Evolutionary conservation across 92 coral and sea anemone species (phyloP), one percentile per base, ranked within the genome.

Genomic region (Parazoanthus atlanticus): DNA sequence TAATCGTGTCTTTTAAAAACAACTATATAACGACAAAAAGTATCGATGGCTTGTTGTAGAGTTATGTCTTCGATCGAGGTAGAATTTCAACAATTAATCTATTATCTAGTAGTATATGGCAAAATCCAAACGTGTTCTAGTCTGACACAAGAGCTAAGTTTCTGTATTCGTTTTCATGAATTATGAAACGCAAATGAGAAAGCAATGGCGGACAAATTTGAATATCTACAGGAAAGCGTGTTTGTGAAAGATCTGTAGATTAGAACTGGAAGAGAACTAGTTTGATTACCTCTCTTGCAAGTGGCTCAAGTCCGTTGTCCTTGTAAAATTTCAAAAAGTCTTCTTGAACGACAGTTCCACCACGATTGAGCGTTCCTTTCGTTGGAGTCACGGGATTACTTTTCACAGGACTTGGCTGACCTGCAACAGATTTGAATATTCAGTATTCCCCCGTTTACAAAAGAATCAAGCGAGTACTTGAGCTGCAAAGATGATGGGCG

Each of bases 401-500:
- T 89, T 95, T 95, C 88, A 92, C 93, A 40, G 98, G 98, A 91
- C 98, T 95, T 70, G 98, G 93, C 65, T 95, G 98, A 93, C 98
- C 98, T 95, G 89, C 54, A 41, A 56, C 79, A 74, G 87, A 94
- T 91, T 95, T 91, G 94, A 95, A 93, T 95, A 93, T 88, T 93
- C 93, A 95, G 90, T 72, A 87, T 79, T 90, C 76, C 92, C 91
- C 85, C 81, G 64, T 89, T 91, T 76, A 89, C 81, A 91, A 70
- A 67, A 69, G 77, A 67, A 36, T 82, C 87, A 30, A 84, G 61
- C 78, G 41, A 69, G 65, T 52, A 25, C 8, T 29, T n/a, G 5
- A 46, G 17, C 26, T 70, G 74, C 66, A 28, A 71, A 82, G 76
- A 84, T 8, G 78, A 84, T 15, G 17, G 61, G 66, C 46, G 41